Percentiles rank a stretch among this genome's conserved stretches.
Conservation (phyloP, 2,888 invertebrate species). For the Volucella bombylans region DNA sequence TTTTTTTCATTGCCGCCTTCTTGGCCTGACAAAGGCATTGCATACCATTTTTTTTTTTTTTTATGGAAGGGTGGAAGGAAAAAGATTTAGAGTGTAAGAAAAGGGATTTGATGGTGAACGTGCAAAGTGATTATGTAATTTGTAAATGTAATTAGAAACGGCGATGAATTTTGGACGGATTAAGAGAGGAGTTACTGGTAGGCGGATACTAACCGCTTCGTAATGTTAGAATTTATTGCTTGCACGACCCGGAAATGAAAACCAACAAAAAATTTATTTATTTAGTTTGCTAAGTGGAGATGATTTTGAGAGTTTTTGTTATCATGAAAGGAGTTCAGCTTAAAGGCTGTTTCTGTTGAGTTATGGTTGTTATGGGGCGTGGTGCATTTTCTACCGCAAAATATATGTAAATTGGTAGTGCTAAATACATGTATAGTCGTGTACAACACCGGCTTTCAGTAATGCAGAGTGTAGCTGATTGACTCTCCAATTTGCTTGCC, state of each 20-base stretch:
- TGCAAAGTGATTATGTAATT: conserved; percentile 64
- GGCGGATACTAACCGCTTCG: background rate
- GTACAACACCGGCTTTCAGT: no score
- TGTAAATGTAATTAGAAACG: conserved; percentile 66
- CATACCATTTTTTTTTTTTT: no score
- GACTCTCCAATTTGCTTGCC: no score
- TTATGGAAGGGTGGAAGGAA: background rate
- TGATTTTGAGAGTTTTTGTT: no score
- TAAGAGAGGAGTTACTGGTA: background rate
- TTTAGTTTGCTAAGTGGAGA: no score
- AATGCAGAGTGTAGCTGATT: no score
- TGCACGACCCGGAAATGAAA: conserved; percentile 7
- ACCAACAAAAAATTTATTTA: background rate
- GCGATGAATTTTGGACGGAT: conserved; percentile 30
- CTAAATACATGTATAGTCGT: no score
- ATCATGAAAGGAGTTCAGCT: no score
- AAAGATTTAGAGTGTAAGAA: conserved; percentile 16
- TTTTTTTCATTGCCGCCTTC: background rate
- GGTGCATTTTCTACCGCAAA: no score
- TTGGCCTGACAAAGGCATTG: background rate
- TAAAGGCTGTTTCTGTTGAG: no score
- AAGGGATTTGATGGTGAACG: conserved; percentile 45
- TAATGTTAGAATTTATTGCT: conserved; percentile 20
- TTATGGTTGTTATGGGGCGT: no score
- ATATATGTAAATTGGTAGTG: no score